phyloP scores from a whole-genome alignment of 2,113 vertebrate genomes.

The Micromys minutus region DNA sequence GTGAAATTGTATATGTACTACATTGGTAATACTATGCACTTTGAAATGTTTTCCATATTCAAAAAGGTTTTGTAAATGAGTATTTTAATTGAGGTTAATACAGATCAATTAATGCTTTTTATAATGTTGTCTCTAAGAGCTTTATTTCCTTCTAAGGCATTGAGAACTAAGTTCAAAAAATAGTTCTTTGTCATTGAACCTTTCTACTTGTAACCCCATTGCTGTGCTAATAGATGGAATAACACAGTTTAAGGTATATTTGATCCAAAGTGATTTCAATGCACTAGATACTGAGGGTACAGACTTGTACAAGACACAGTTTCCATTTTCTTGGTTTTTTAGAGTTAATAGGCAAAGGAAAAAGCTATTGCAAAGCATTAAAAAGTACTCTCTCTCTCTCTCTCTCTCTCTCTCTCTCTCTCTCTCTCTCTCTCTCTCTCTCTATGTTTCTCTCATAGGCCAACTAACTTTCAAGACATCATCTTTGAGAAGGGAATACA shows the following conservation, averaged over 20 bases:
- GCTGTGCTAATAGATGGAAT: not conserved
- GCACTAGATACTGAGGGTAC: not conserved
- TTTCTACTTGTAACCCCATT: not conserved
- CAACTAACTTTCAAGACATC: not conserved
- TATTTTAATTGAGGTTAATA: conserved; percentile 2
- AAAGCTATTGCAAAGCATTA: not conserved
- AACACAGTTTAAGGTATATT: not conserved
- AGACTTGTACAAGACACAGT: not conserved
- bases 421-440: too few relatives aligned
- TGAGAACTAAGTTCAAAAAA: not conserved
- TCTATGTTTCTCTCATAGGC: too few relatives aligned
- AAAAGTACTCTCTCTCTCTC: not conserved
- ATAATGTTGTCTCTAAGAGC: not conserved
- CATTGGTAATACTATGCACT: not conserved
- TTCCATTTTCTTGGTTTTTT: not conserved
- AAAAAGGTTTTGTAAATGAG: conserved; percentile 18
- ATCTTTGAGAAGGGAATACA: not conserved
- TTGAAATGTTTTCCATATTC: not conserved
- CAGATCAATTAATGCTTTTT: not conserved
- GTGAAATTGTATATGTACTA: conserved; percentile 12
- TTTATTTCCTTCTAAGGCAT: conserved; percentile 5
- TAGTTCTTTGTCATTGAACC: not conserved
- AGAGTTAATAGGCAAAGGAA: not conserved
- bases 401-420: too few relatives aligned
- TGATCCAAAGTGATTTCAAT: not conserved